These are phyloP conservation scores for Calyptommatus sinebrachiatus DNA, from an alignment of 2,113 vertebrate species.

Conservation along the genomic window DNA sequence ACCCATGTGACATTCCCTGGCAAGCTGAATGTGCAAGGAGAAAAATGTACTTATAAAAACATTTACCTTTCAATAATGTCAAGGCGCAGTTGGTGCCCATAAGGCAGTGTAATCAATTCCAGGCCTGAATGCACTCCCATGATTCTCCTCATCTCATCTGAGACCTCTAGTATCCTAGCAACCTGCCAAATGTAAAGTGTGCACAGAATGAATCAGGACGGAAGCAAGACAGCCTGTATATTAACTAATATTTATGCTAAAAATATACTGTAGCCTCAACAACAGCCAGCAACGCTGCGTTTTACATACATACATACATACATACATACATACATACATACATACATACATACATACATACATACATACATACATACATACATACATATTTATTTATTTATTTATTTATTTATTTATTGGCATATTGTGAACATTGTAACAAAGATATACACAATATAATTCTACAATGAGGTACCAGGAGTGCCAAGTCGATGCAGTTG, in stretches of 20 bases:
- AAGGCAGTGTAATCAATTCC: slow-evolving; percentile 90
- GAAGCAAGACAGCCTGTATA: not conserved
- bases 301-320: too few relatives aligned
- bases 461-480: too few relatives aligned
- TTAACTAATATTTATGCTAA: not conserved
- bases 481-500: too few relatives aligned
- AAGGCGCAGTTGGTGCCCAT: slow-evolving; percentile 87
- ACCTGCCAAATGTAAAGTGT: slow-evolving; percentile 73
- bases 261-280: not conserved
- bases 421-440: too few relatives aligned
- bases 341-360: too few relatives aligned
- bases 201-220: not conserved
- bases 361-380: too few relatives aligned
- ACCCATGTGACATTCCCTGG: not conserved
- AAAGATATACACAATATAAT: too few relatives aligned
- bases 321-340: too few relatives aligned
- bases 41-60: not conserved
- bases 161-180: slow-evolving; percentile 86
- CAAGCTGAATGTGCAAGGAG: slow-evolving; percentile 3
- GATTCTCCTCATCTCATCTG: slow-evolving; percentile 78
- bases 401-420: too few relatives aligned
- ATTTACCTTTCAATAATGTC: slow-evolving; percentile 94
- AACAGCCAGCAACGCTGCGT: too few relatives aligned
- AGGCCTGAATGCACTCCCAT: slow-evolving; percentile 93
- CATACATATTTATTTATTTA: too few relatives aligned